Base-by-base conservation (phyloP, 1,140 invertebrate species). In the Acarapis woodi region DNA sequence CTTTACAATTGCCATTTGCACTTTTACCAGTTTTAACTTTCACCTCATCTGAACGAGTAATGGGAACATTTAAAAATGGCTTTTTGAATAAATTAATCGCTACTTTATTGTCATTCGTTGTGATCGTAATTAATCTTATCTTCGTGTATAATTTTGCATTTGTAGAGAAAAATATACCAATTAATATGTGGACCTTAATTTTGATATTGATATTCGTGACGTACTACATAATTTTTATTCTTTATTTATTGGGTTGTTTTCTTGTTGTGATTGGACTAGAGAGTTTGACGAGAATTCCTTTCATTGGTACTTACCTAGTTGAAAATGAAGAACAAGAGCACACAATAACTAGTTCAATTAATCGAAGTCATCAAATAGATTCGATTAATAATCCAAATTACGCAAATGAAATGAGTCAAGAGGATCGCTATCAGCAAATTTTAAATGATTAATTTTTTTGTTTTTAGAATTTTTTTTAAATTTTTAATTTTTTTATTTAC, bases 201-300 rank as follows among this genome's bases (percentile, higher is more conserved):
- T 9, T 43, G 8, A 8, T 24, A 2, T 6, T 25, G 12, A 25
- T 44, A 24, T 44, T 33, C 32, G 35, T 41, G 1, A 22, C 39
- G 10, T 41, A 22, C 21, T 44, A 44, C 30, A 2, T 43, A 3
- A 36, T 43, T 10, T 43, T 44, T 14, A 21, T 44, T 19, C 4
- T 44, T 15, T 43, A 43, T 35, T 18, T 44, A 23, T 35, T 44
- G 30, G 34, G 26, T 16, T 43, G 38, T 21, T 43, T 32, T 35
- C 16, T 40, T 2, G 26, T 15, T 4, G 35, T 43, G 0, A 12
- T 40, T n/a, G 35, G 35, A 5, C 21, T 22, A 22, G 15, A 25
- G 15, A n/a, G 19, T 8, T 33, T 35, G 4, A 20, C 32, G 31
- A 24, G 19, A 6, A 20, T 40, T 14, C 37, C 42, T 1, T 3